Base-by-base conservation (phyloP, 1,140 invertebrate species). In the Papilio machaon region DNA sequence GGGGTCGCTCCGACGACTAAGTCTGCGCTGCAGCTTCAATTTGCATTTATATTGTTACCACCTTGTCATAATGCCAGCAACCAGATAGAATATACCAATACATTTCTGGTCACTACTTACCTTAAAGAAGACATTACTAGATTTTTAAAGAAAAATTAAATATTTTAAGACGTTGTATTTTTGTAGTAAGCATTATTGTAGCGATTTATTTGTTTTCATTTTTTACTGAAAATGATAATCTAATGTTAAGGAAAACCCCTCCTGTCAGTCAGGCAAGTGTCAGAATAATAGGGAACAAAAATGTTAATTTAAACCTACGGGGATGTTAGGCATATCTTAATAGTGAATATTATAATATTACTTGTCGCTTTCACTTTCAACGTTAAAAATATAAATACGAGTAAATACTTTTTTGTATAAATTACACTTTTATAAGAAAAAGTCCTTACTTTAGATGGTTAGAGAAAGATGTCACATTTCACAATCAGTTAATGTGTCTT, bases 1-100 rank as follows among this genome's bases (percentile, higher is more conserved):
- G 23, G 74, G 23, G 74, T 49, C 74, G 74, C 46, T 76, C 74
- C 74, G 49, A 49, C 49, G 23, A 58, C 49, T 76, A 58, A 76
- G 74, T 19, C 19, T 23, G 74, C 74, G 46, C 23, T 58, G 74
- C 49, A 76, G 52, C 23, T 30, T 7, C 9, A 76, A 76, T 76
- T 76, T 49, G 74, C 74, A 76, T 76, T 76, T 76, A 76, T 58
- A 76, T 76, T 76, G 74, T 76, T 58, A 54, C 49, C 46, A 54
- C 74, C 49, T 30, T 38, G 7, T 70, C 64, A 64, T 43, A 23
- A 47, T 47, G 46, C 9, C 19, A 46, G 74, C 23, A 6, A 76
- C n/a, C 46, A 76, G 11, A 7, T n/a, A 54, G 52, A 23, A 23
- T 15, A 13, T 52, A 23, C 13, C 15, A 76, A 23, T 54, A 54